Evolutionary conservation across 2,888 invertebrate genomes (phyloP).

Genomic region (Tipula lateralis): DNA sequence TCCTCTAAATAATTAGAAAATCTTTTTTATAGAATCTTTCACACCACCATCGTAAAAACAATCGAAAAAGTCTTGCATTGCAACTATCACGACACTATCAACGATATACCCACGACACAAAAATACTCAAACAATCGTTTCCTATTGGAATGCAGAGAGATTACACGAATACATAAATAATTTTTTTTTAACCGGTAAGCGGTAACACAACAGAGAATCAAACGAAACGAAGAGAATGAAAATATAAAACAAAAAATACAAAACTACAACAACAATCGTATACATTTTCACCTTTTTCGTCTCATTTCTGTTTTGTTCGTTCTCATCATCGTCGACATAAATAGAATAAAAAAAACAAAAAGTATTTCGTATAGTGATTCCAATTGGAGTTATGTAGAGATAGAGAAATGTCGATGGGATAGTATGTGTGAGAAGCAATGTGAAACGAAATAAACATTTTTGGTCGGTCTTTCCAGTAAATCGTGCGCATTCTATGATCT

Average conservation of each 20-base stretch:
- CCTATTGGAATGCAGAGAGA: neutral
- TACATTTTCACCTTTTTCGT: neutral
- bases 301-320: neutral
- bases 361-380: neutral
- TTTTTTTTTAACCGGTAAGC: neutral
- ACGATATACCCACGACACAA: neutral
- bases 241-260: neutral
- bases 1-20: too few relatives aligned
- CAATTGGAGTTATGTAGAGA: neutral
- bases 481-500: neutral
- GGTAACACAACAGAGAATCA: neutral
- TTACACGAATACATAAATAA: neutral
- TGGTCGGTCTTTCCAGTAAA: neutral
- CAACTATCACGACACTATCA: neutral
- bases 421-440: neutral
- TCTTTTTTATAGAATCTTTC: neutral
- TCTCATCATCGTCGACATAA: neutral
- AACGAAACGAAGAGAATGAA: neutral
- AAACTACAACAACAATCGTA: neutral
- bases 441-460: neutral
- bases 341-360: too few relatives aligned
- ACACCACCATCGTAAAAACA: neutral
- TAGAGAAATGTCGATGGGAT: neutral
- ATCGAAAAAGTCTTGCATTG: neutral
- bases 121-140: neutral